phyloP scores from a whole-genome alignment of 2,113 vertebrate genomes.

The Strix aluco region DNA sequence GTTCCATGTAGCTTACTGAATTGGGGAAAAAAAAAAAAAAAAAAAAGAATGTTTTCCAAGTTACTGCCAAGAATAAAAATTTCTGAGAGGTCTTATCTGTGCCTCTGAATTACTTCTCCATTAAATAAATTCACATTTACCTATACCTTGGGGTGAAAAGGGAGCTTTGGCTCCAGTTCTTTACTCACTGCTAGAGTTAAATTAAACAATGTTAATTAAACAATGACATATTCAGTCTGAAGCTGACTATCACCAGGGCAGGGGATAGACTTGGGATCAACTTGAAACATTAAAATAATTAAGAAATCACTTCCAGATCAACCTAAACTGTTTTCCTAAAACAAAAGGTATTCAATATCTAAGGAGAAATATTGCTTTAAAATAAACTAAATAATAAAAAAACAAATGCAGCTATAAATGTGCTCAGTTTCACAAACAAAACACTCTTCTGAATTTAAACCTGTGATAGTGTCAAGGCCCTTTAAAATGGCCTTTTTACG shows the following conservation, averaged over 20 bases:
- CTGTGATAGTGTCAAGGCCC: neutral
- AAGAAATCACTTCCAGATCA: neutral
- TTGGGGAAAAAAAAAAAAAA: rapidly evolving
- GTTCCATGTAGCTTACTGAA: neutral
- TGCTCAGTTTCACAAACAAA: neutral
- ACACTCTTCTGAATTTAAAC: neutral
- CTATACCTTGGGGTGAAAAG: neutral
- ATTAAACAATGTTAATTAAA: neutral
- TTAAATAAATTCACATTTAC: neutral
- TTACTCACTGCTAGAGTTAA: neutral
- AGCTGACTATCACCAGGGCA: neutral
- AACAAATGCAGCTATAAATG: neutral
- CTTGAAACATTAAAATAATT: neutral
- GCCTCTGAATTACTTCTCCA: neutral
- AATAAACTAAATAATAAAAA: neutral
- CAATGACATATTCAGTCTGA: neutral
- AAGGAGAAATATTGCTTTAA: neutral
- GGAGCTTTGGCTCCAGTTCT: neutral
- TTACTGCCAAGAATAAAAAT: neutral
- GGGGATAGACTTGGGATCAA: neutral
- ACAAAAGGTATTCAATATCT: neutral
- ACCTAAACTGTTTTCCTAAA: neutral
- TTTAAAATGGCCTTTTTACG: neutral
- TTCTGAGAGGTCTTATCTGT: neutral
- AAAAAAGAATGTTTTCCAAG: neutral